These are phyloP conservation scores for Oreamnos americanus DNA, from an alignment of 2,113 vertebrate species.

Conservation along the genomic window DNA sequence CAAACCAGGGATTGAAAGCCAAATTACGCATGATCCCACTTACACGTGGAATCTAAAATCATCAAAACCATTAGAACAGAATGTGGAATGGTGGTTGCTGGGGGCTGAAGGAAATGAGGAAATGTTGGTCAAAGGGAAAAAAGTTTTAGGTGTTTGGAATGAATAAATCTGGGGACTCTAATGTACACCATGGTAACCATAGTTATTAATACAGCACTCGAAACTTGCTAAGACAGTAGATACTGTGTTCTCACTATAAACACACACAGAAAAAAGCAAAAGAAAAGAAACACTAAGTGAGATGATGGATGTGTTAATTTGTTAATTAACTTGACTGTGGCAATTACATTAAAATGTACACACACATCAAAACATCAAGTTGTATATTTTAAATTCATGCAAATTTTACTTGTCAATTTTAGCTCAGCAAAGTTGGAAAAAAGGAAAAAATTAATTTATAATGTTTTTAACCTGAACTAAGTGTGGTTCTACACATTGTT, in stretches of 20 bases:
- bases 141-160: not conserved
- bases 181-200: not conserved
- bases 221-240: not conserved
- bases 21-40: not conserved
- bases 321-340: not conserved
- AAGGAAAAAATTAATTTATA: not conserved
- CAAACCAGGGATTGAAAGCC: not conserved
- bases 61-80: not conserved
- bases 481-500: not conserved
- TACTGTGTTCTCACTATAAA: not conserved
- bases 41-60: not conserved
- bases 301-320: not conserved
- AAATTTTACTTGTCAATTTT: not conserved
- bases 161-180: not conserved
- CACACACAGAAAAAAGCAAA: accelerated
- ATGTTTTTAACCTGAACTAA: not conserved
- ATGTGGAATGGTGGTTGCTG: not conserved
- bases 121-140: not conserved
- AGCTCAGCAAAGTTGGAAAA: not conserved
- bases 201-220: not conserved
- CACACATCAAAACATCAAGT: not conserved
- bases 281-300: not conserved
- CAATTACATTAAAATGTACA: not conserved
- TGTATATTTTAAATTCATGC: not conserved
- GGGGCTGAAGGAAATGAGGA: not conserved